Conservation (phyloP, 2,888 invertebrate genomes). For the Piscicola geometra region DNA sequence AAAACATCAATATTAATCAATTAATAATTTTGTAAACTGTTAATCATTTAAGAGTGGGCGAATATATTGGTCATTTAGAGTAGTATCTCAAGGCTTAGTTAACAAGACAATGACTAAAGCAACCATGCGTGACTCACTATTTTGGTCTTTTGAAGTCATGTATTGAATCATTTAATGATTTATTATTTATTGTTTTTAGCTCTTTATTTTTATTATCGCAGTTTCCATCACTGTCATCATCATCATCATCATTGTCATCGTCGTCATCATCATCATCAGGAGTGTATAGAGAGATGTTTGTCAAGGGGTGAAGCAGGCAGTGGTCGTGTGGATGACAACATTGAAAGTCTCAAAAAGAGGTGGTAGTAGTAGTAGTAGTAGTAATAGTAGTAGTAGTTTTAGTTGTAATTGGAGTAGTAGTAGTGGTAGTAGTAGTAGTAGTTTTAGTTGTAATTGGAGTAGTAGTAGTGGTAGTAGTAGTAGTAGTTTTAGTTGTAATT, state of each 20-base stretch:
- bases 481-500: conserved; percentile 9
- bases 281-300: conserved; percentile 80
- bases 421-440: conserved; percentile 9
- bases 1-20: too few relatives aligned
- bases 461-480: conserved; percentile 17
- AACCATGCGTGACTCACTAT: too few relatives aligned
- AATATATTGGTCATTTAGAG: too few relatives aligned
- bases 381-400: background rate
- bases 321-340: conserved; percentile 89
- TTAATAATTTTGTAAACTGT: too few relatives aligned
- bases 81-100: too few relatives aligned
- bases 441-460: conserved; percentile 8
- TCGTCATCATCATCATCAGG: conserved; percentile 48
- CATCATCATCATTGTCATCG: background rate
- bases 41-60: too few relatives aligned
- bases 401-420: background rate
- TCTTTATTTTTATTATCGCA: background rate
- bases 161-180: background rate
- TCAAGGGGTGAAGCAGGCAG: conserved; percentile 75
- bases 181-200: background rate
- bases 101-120: too few relatives aligned
- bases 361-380: conserved; percentile 28
- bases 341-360: conserved; percentile 77
- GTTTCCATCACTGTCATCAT: background rate
- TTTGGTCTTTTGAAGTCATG: too few relatives aligned